These are phyloP conservation scores for Nothocercus julius DNA, from an alignment of 2,113 vertebrate species.

Conservation along the genomic window DNA sequence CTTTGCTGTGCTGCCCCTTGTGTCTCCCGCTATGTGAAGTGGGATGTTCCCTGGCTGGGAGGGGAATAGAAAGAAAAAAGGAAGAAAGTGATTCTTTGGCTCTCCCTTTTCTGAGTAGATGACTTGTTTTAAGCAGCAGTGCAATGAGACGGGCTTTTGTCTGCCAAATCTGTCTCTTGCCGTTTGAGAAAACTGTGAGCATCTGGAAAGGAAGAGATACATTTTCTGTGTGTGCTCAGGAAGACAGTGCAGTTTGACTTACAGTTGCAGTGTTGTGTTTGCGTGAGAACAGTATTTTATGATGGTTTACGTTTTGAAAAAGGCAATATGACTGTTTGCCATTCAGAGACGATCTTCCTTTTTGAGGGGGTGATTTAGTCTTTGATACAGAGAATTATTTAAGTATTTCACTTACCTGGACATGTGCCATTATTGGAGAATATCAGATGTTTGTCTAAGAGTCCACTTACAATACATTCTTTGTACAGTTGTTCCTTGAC, in stretches of 20 bases:
- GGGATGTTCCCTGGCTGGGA: neutral
- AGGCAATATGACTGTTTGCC: neutral
- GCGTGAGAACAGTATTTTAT: neutral
- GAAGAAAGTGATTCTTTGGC: neutral
- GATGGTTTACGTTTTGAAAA: neutral
- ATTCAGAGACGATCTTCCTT: neutral
- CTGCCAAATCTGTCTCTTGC: neutral
- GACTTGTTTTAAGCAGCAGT: neutral
- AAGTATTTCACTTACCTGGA: neutral
- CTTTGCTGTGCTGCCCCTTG: neutral
- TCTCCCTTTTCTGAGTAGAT: neutral
- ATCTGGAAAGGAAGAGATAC: neutral
- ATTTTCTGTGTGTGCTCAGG: neutral
- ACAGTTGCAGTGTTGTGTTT: neutral
- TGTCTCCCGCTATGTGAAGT: neutral
- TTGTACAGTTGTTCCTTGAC: neutral
- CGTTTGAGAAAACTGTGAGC: neutral
- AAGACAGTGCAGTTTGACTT: neutral
- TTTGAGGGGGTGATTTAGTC: neutral
- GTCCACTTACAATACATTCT: neutral
- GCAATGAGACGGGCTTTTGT: no score
- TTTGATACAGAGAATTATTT: neutral
- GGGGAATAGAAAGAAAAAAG: neutral
- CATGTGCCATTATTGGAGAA: neutral
- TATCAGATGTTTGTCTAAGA: neutral